Evolutionary conservation across 2,113 vertebrate genomes (phyloP), one percentile per base, ranked within the genome.

Genomic region (Pollachius pollachius): DNA sequence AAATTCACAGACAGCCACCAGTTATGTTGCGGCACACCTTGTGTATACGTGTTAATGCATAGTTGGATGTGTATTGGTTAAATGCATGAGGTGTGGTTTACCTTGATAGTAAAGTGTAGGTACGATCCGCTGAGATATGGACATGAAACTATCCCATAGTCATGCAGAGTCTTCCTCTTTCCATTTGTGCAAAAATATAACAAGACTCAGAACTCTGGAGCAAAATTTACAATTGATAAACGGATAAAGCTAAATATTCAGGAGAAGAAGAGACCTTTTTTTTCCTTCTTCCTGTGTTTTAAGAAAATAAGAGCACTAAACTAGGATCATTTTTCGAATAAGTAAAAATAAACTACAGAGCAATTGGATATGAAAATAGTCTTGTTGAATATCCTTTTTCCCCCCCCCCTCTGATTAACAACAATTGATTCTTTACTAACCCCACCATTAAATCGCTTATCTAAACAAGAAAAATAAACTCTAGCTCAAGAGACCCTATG

Each of bases 311-410:
- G 86, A 88, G 92, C 90, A 92, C 93, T 96, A 95, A 92, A 93
- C 92, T 95, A 95, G 88, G 85, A 88, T 87, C 65, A 73, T 94
- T 90, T 94, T 48, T 89, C 93, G 92, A 48, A 48, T 94, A 95
- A 91, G 94, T 95, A 96, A 90, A 96, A 94, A 84, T 89, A 95
- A 94, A 95, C 92, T 96, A 96, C 91, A 94, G 93, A 95, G 94
- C 94, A 93, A 92, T 89, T 93, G 91, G 93, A 89, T 98, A 96
- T 94, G 95, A 97, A 98, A 98, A 98, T 97, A 98, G 94, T 94
- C 92, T 94, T 86, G 76, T 93, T 91, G 82, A 30, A 88, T 92
- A 94, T 90, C 88, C 64, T 68, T 58, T 19, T 15, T 19, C 41
- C 92, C 92, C 90, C 90, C 84, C 87, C 90, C 85, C 5, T 73